phyloP scores from a whole-genome alignment of 2,888 invertebrate genomes.

The Tortrix viridana region DNA sequence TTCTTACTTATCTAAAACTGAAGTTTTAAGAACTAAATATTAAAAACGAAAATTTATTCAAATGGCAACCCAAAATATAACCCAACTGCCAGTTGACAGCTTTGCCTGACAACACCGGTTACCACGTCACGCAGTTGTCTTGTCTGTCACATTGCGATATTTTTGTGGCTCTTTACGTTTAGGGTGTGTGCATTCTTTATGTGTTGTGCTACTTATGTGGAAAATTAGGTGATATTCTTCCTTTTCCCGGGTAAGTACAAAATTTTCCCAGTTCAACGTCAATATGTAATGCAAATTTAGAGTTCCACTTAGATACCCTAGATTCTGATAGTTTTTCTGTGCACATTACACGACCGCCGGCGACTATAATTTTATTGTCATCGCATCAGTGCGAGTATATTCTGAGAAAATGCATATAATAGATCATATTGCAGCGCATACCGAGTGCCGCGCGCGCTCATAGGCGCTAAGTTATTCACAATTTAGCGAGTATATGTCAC shows the following conservation, averaged over 20 bases:
- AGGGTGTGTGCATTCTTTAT: constrained; percentile 84
- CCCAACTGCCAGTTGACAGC: constrained; percentile 19
- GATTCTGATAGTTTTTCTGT: constrained; percentile 52
- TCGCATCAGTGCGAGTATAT: constrained; percentile 54
- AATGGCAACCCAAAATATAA: constrained; percentile 20
- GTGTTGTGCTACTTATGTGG: constrained; percentile 85
- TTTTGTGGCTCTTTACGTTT: constrained; percentile 82
- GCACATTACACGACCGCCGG: constrained; percentile 64
- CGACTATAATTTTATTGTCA: constrained; percentile 65
- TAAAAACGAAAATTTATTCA: background rate
- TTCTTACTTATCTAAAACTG: too few species aligned
- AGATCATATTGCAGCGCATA: constrained; percentile 42
- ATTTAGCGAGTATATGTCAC: constrained; percentile 59
- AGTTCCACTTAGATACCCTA: constrained; percentile 44
- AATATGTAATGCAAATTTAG: constrained; percentile 37
- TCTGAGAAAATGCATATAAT: constrained; percentile 56
- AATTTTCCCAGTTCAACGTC: constrained; percentile 33
- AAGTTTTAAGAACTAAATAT: too few species aligned
- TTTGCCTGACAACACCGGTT: constrained; percentile 63
- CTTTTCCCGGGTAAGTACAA: constrained; percentile 75
- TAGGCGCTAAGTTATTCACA: constrained; percentile 52
- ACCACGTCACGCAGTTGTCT: constrained; percentile 84
- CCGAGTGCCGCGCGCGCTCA: constrained; percentile 42
- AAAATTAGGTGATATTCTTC: constrained; percentile 82
- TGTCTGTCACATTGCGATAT: constrained; percentile 72